These are phyloP conservation scores for Styela plicata DNA, from an alignment of 23 tunicate genomes.

Conservation along the genomic window DNA sequence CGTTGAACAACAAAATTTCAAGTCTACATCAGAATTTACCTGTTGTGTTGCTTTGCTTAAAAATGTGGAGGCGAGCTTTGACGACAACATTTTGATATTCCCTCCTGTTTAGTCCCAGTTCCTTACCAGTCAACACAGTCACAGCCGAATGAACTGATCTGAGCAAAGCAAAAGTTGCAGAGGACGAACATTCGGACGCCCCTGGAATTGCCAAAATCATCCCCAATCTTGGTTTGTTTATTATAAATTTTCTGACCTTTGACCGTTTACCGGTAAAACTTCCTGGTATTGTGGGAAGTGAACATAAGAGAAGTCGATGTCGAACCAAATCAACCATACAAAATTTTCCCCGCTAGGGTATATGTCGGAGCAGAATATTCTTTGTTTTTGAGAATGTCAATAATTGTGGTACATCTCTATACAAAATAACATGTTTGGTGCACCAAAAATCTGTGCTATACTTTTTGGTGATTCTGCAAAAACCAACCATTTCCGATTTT, in stretches of 20 bases:
- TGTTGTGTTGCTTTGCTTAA: conserved; percentile 54
- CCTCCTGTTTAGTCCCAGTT: neutral
- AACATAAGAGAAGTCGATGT: too few species aligned
- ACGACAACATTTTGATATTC: conserved; percentile 48
- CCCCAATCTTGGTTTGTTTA: conserved; percentile 14
- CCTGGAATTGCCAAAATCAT: conserved; percentile 1
- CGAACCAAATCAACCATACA: too few species aligned
- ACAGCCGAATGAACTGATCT: neutral
- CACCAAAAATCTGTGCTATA: too few species aligned
- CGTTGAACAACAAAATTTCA: neutral
- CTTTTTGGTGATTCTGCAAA: too few species aligned
- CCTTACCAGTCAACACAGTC: neutral
- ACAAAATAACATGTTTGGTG: too few species aligned
- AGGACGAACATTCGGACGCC: conserved; percentile 36
- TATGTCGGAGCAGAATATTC: too few species aligned
- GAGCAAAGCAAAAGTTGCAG: neutral
- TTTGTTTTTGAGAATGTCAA: too few species aligned
- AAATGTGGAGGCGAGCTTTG: conserved; percentile 54
- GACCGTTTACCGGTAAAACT: conserved; percentile 18
- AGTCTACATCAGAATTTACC: conserved; percentile 30
- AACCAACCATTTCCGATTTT: too few species aligned
- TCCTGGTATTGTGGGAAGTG: too few species aligned
- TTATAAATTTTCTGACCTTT: conserved; percentile 12
- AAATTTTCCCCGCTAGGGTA: too few species aligned
- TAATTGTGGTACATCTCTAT: too few species aligned